Base-by-base conservation (phyloP, 2,797 vertebrate species). In the Pangasius krempfi region DNA sequence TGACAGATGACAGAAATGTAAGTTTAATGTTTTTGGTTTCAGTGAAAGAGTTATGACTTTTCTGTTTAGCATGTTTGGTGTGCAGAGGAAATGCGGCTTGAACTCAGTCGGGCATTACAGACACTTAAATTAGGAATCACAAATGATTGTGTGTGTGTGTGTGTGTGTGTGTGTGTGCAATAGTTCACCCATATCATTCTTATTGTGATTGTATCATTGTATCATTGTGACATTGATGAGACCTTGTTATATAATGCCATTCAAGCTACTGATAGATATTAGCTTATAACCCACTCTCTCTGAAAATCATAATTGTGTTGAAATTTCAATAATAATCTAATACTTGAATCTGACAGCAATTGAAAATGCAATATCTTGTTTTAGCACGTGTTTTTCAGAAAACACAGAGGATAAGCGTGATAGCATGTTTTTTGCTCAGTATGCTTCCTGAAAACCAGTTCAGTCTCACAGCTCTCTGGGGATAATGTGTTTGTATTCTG, bases 381-480 rank as follows among this genome's bases (percentile, higher is more conserved):
- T 62, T 27, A 60, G 9, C 5, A 54, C 30, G 10, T 20, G 27
- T 33, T 52, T 33, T 84, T 68, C 37, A 64, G 8, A n/a, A 37
- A 52, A 52, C 60, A 84, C 18, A 18, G 6, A 84, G 20, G 64
- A 25, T 64, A 5, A 1, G 83, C n/a, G 25, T 64, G 25, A 64
- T 58, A 13, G 54, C 78, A 25, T 62, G 80, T 47, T 50, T 84
- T 58, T 37, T 66, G n/a, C 8, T 85, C 52, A 60, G 50, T 47
- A 62, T 56, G 60, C 72, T 76, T 79, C 27, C n/a, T 85, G 40
- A 81, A 87, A 80, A 54, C 40, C 56, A 27, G n/a, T 87, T 86
- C 80, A 83, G 0, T 83, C 80, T n/a, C 22, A 2, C n/a, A n/a
- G 22, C n/a, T 33, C 40, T 64, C 52, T 58, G n/a, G 47, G 58